Conservation (phyloP, 2,797 vertebrate genomes). For the Gymnodraco acuticeps region DNA sequence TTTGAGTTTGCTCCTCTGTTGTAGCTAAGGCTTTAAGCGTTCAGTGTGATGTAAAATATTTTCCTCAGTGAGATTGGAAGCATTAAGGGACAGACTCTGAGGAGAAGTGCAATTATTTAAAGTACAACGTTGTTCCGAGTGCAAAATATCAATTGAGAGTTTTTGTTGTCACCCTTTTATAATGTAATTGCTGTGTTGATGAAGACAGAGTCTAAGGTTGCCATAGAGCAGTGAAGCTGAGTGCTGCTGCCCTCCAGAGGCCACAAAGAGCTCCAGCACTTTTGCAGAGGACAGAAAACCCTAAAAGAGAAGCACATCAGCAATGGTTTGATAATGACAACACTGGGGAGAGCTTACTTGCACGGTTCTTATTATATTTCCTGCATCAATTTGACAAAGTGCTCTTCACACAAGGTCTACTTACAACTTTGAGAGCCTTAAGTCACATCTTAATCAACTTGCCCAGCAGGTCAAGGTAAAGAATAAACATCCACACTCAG, state of each 20-base stretch:
- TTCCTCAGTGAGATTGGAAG: conserved; percentile 38
- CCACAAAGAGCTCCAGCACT: conserved; percentile 16
- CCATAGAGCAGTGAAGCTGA: conserved; percentile 46
- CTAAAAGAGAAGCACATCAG: not conserved
- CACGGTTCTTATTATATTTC: not conserved
- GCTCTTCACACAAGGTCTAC: not conserved
- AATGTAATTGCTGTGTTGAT: conserved; percentile 45
- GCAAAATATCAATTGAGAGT: conserved; percentile 42
- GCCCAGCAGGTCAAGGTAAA: conserved; percentile 1
- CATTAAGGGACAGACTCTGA: conserved; percentile 24
- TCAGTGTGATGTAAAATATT: conserved; percentile 58
- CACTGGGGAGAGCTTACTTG: not conserved
- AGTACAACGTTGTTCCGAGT: conserved; percentile 43
- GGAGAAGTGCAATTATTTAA: conserved; percentile 41
- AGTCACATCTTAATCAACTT: not conserved
- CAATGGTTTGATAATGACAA: not conserved
- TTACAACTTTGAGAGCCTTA: not conserved
- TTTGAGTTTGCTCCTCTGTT: conserved; percentile 49
- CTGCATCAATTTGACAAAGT: not conserved
- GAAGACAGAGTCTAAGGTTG: conserved; percentile 39
- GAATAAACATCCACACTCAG: not conserved
- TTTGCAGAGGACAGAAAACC: not conserved
- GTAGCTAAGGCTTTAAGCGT: conserved; percentile 47
- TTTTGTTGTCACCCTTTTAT: not conserved
- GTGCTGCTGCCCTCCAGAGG: conserved; percentile 80